Percentiles rank a stretch among this genome's conserved stretches.
Evolutionary conservation across 1,140 invertebrate genomes (phyloP).

Genomic region (Meloidogyne chitwoodi): DNA sequence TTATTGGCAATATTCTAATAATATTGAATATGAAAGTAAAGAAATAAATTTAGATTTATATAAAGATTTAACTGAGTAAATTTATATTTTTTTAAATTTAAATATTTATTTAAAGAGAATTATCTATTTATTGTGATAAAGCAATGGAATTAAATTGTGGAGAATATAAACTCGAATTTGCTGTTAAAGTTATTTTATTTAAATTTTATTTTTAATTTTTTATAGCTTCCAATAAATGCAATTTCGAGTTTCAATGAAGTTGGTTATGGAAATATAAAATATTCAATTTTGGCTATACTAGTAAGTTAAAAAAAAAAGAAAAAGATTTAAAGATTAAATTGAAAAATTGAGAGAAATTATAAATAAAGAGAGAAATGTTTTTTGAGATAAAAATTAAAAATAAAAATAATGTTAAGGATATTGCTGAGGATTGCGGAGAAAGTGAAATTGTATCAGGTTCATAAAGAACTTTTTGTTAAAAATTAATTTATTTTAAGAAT

Average conservation of each 20-base stretch:
- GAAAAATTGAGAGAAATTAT: no score
- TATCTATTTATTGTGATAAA: constrained; percentile 43
- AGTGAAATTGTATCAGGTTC: constrained; percentile 51
- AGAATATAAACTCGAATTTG: constrained; percentile 44
- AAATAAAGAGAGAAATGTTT: no score
- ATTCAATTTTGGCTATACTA: constrained; percentile 39
- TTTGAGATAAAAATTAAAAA: no score
- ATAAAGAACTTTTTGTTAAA: not conserved
- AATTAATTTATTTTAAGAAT: constrained; percentile 28
- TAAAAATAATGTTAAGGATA: constrained; percentile 13
- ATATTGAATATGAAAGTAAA: constrained; percentile 39
- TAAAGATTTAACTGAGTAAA: constrained; percentile 42
- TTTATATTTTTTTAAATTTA: not conserved
- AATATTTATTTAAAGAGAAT: constrained; percentile 33
- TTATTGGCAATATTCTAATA: constrained; percentile 32
- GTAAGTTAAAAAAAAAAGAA: not conserved
- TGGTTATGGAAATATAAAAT: constrained; percentile 34
- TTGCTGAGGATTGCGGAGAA: constrained; percentile 49
- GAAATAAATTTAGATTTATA: constrained; percentile 51
- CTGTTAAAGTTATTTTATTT: constrained; percentile 26
- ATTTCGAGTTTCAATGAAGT: constrained; percentile 48
- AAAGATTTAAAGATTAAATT: no score
- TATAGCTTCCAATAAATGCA: constrained; percentile 46
- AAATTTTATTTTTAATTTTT: not conserved
- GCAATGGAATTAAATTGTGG: constrained; percentile 35